Base-by-base conservation (phyloP, 1,140 invertebrate species). In the Brachionus sp. region DNA sequence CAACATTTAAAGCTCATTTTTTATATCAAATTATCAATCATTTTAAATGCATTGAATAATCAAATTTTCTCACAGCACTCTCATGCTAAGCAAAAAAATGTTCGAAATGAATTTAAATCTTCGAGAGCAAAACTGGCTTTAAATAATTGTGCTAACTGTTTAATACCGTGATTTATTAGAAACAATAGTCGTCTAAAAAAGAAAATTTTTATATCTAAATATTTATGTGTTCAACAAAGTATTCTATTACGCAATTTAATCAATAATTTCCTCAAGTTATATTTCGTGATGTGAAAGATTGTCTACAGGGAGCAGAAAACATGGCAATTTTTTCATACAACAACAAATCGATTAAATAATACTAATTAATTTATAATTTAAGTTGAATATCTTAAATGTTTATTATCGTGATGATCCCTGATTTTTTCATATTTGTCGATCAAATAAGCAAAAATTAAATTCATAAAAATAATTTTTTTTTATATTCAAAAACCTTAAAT, bases 1-100 rank as follows among this genome's bases (percentile, higher is more conserved):
- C 73, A 77, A 42, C 73, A 77, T 9, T 44, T 77, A 39, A 77
- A 53, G 46, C 73, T 77, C 73, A 77, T 77, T 23, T 68, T 37
- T 68, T 23, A 57, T 19, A 57, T 19, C 50, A 57, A 57, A 23
- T 57, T 9, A 57, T 57, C n/a, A 57, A 57, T 23, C 50, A 57
- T 57, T 16, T 57, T 57, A 19, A 19, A 7, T 57, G 50, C 9
- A 19, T 19, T 57, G 16, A 57, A 57, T 57, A 19, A 19, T 7
- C 50, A 29, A 29, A 57, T 42, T 7, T 42, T 42, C 39, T 42
- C 39, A 42, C 7, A 3, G 12, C 39, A 42, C 29, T 42, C 5
- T 42, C 1, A 10, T 57, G 16, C 50, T 57, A 57, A 57, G 5
- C 19, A 19, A 19, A 57, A 57, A n/a, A n/a, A n/a, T n/a, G n/a